These are phyloP conservation scores for Dreissena polymorpha DNA, from an alignment of 1,140 invertebrate genomes.

Conservation along the genomic window DNA sequence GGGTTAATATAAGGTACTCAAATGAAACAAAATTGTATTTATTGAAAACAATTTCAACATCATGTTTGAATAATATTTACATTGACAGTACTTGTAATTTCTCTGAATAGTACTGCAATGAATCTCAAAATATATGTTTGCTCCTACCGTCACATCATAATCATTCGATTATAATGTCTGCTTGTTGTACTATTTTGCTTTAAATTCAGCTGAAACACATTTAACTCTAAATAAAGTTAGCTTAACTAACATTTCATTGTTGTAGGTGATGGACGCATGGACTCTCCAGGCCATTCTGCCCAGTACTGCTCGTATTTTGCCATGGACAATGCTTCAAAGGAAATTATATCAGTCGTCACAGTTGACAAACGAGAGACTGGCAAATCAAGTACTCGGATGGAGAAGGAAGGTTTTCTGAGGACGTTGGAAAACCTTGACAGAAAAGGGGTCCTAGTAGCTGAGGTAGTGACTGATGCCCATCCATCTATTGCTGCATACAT, in stretches of 20 bases:
- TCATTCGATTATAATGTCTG: no score
- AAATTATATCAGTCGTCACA: slow-evolving; percentile 30
- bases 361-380: slow-evolving; percentile 55
- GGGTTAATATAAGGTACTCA: no score
- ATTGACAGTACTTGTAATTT: neutral
- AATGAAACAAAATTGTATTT: no score
- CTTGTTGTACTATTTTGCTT: neutral
- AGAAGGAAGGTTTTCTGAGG: slow-evolving; percentile 37
- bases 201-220: neutral
- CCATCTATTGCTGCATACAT: slow-evolving; percentile 38
- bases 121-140: neutral
- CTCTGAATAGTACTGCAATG: neutral
- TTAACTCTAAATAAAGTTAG: neutral
- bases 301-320: slow-evolving; percentile 55
- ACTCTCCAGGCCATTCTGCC: slow-evolving; percentile 56
- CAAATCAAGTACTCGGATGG: slow-evolving; percentile 17
- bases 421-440: slow-evolving; percentile 9
- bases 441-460: slow-evolving; percentile 34
- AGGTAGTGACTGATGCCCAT: slow-evolving; percentile 58
- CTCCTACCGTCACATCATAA: neutral
- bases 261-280: slow-evolving; percentile 58
- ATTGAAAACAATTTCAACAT: neutral
- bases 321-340: slow-evolving; percentile 46
- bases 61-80: neutral
- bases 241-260: neutral